Conservation (phyloP, 2,888 invertebrate genomes). For the Ochropacha duplaris region DNA sequence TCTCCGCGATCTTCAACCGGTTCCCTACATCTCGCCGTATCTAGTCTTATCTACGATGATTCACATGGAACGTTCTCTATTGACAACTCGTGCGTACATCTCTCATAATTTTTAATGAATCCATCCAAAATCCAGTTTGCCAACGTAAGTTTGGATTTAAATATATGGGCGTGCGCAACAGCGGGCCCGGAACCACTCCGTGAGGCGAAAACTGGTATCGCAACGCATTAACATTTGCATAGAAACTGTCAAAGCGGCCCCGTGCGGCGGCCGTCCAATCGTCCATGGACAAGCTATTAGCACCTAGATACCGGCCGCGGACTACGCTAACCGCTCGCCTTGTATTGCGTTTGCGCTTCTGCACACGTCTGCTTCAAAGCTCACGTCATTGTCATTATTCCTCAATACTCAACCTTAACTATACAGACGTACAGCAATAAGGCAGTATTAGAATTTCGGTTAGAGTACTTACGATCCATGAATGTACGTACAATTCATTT, state of each 20-base stretch:
- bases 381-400: conserved; percentile 20
- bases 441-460: conserved; percentile 39
- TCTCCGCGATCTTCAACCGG: conserved; percentile 46
- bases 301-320: conserved; percentile 58
- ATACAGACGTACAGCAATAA: neutral
- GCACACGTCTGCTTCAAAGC: conserved; percentile 35
- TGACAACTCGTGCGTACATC: conserved; percentile 13
- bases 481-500: conserved; percentile 21
- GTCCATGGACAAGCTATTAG: conserved; percentile 63
- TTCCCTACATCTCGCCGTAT: conserved; percentile 27
- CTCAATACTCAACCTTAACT: conserved; percentile 37
- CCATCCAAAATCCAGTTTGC: conserved; percentile 58
- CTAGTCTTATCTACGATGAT: conserved; percentile 39
- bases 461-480: conserved; percentile 20
- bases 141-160: conserved; percentile 63
- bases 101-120: conserved; percentile 35
- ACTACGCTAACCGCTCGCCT: conserved; percentile 36
- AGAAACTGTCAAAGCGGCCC: conserved; percentile 79
- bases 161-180: conserved; percentile 57
- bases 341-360: conserved; percentile 47
- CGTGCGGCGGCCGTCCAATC: conserved; percentile 47
- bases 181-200: conserved; percentile 74
- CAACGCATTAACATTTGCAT: conserved; percentile 80
- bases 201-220: conserved; percentile 76
- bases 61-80: conserved; percentile 32